Percentiles rank a stretch among this genome's conserved stretches.
Evolutionary conservation across 1,140 invertebrate genomes (phyloP).

Genomic region (Drosophila lacteicornis): DNA sequence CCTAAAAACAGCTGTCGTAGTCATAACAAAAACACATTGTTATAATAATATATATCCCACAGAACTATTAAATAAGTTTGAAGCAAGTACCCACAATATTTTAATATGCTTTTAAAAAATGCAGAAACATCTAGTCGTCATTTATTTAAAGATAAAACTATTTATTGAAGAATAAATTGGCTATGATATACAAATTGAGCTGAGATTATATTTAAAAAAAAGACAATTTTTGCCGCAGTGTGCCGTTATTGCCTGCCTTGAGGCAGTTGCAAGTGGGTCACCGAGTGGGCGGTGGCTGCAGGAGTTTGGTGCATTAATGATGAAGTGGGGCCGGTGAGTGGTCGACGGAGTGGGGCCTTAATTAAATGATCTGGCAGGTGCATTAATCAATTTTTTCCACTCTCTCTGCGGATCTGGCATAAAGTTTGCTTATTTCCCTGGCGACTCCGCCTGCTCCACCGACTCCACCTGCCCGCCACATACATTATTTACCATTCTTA

Average conservation of each 20-base stretch:
- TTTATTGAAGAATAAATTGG: too few species aligned
- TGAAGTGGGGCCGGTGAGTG: constrained; percentile 28
- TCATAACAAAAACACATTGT: too few species aligned
- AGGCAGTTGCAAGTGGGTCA: constrained; percentile 47
- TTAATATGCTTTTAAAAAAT: too few species aligned
- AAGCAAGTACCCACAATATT: too few species aligned
- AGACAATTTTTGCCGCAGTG: constrained; percentile 2
- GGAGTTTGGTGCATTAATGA: constrained; percentile 47
- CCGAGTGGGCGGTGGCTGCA: constrained; percentile 7
- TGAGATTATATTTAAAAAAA: too few species aligned
- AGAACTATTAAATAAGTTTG: too few species aligned
- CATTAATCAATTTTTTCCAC: constrained; percentile 70
- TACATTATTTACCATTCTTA: constrained; percentile 74
- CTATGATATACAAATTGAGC: too few species aligned
- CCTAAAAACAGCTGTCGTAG: too few species aligned
- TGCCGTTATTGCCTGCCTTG: constrained; percentile 42
- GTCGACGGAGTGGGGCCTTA: constrained; percentile 27
- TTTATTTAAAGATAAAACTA: too few species aligned
- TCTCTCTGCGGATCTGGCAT: constrained; percentile 24
- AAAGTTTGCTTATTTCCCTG: constrained; percentile 71
- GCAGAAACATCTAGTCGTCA: too few species aligned
- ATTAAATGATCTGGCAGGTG: constrained; percentile 68
- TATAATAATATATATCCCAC: too few species aligned
- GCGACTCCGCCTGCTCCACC: constrained; percentile 18
- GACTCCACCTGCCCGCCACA: background rate